phyloP scores from a whole-genome alignment of 1,140 invertebrate species.

The Cephus cinctus region DNA sequence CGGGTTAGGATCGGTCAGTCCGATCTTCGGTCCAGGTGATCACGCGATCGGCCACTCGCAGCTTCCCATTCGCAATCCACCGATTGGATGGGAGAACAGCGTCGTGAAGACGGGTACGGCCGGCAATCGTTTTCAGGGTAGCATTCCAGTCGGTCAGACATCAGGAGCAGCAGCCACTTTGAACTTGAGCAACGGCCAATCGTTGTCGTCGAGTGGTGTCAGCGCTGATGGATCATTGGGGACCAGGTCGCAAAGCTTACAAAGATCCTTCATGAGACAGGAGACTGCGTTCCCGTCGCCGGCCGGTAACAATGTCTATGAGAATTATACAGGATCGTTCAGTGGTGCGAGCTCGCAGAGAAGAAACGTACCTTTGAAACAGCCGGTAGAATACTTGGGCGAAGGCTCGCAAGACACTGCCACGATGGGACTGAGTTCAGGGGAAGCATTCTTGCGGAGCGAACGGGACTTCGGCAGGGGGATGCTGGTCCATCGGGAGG shows the following conservation, averaged over 20 bases:
- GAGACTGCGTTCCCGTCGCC: too few relatives aligned
- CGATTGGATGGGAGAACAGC: slow-evolving; percentile 26
- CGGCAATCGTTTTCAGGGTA: background rate
- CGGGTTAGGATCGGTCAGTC: slow-evolving; percentile 1
- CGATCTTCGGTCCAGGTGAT: background rate
- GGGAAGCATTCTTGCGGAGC: background rate
- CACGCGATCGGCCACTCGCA: slow-evolving; percentile 3
- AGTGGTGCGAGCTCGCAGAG: background rate
- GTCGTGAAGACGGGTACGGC: background rate
- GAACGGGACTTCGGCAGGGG: background rate
- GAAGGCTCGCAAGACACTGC: too few relatives aligned
- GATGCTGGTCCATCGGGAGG: background rate
- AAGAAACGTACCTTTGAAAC: slow-evolving; percentile 7
- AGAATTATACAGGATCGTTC: too few relatives aligned
- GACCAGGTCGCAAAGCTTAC: too few relatives aligned
- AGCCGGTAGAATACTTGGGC: background rate
- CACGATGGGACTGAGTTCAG: too few relatives aligned
- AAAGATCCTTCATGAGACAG: too few relatives aligned
- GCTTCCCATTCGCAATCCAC: slow-evolving; percentile 19
- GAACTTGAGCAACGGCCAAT: too few relatives aligned
- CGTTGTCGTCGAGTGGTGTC: too few relatives aligned
- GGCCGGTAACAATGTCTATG: too few relatives aligned
- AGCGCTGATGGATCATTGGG: too few relatives aligned
- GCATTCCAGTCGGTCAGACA: background rate
- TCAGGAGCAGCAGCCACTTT: too few relatives aligned